Evolutionary conservation across 1,140 invertebrate genomes (phyloP).

Genomic region (Nasonia vitripennis): DNA sequence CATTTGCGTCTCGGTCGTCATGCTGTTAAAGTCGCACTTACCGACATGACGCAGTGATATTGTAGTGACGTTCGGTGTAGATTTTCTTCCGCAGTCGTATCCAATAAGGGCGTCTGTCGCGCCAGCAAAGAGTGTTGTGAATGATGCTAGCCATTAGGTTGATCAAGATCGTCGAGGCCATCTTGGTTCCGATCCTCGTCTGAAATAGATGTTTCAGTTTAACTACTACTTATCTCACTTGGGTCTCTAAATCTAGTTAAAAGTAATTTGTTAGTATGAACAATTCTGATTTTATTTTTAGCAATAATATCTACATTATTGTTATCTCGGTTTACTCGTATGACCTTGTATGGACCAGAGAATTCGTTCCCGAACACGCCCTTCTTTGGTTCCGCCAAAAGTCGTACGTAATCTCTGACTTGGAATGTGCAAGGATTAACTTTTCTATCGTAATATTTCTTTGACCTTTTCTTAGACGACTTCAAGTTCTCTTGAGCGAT

Average conservation of each 20-base stretch:
- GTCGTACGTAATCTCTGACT: conserved; percentile 25
- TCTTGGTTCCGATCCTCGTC: not conserved
- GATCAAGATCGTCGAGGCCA: not conserved
- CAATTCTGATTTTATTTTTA: conserved; percentile 6
- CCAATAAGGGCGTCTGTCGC: not conserved
- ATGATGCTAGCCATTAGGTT: not conserved
- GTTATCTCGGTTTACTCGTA: not conserved
- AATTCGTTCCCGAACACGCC: not conserved
- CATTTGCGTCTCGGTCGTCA: too few relatives aligned
- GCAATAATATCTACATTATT: not conserved
- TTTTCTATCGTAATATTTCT: conserved; percentile 28
- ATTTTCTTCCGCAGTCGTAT: not conserved
- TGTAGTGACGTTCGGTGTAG: not conserved
- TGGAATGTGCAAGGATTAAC: not conserved
- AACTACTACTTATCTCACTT: not conserved
- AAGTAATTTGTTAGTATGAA: conserved; percentile 39
- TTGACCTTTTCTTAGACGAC: too few relatives aligned
- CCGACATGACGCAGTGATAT: too few relatives aligned
- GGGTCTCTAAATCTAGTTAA: not conserved
- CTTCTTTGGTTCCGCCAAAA: not conserved
- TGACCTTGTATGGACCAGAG: conserved; percentile 5
- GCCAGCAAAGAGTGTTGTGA: fast-evolving
- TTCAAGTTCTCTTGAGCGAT: too few relatives aligned
- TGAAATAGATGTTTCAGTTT: not conserved
- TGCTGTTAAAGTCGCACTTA: too few relatives aligned